Evolutionary conservation across 2,797 vertebrate species (phyloP), one percentile per base, ranked within the genome.

Genomic region (Zalophus californianus): DNA sequence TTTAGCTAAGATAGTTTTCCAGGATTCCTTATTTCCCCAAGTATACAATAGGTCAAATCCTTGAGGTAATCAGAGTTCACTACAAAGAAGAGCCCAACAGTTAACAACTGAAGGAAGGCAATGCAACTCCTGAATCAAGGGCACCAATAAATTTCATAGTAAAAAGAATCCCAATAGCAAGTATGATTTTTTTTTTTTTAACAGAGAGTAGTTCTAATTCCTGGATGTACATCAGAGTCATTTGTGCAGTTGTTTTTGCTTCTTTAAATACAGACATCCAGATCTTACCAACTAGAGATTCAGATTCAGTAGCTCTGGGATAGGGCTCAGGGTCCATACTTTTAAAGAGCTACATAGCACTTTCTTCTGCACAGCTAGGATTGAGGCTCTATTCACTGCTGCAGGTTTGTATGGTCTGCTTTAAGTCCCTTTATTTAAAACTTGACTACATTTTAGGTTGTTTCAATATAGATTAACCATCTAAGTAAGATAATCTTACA

Each of bases 371-470:
- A 95, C 50, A 93, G 14, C 4, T 60, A 82, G 58, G 48, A 64
- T 7, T 64, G 70, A 68, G 56, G 50, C 25, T 87, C 62, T 70
- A 84, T 62, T 84, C 35, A 68, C 11, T 87, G 62, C 8, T 90
- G 23, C 2, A 84, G 54, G 14, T 23, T 75, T 82, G 70, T 41
- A 87, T 8, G 10, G 32, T 83, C 66, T 38, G 62, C n/a, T 85
- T 94, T 78, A 93, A 84, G 66, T 58, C 35, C 29, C 48, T 90
- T 66, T 92, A 62, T 54, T 94, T 62, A 96, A 93, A 44, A 50
- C 86, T 54, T 44, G 44, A 90, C 85, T 92, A 80, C 72, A 89
- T 89, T 86, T 89, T 85, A 87, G 48, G 41, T 72, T 75, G 0
- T 80, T 92, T 94, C 62, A 85, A 58, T 64, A 50, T 1, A 94